Evolutionary conservation across 2,888 invertebrate genomes (phyloP).

Genomic region (Fragum sueziense): DNA sequence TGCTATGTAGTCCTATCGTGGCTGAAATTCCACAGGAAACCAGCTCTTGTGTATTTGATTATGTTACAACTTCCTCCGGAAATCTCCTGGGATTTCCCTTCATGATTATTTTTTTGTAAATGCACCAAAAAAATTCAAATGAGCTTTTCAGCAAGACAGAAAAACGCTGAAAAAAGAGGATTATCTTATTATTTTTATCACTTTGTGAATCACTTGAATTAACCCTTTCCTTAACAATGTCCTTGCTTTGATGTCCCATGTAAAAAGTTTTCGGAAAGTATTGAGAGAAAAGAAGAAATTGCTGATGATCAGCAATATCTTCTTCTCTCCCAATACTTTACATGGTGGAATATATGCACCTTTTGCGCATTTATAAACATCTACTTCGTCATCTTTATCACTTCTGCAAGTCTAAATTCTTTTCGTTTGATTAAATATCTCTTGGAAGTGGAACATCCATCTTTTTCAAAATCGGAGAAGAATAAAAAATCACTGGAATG

Average conservation of each 20-base stretch:
- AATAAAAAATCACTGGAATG: not conserved
- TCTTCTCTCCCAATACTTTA: no score
- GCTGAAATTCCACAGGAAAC: not conserved
- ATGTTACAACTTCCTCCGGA: not conserved
- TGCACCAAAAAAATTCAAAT: slow-evolving; percentile 1
- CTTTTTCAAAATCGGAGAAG: not conserved
- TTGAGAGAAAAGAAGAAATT: no score
- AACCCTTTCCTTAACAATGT: no score
- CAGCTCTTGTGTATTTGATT: not conserved
- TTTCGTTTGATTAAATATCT: no score
- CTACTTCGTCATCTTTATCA: no score
- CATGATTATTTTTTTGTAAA: slow-evolving; percentile 7
- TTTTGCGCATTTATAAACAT: no score
- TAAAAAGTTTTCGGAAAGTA: no score
- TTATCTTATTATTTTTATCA: slow-evolving; percentile 12
- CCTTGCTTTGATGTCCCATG: no score
- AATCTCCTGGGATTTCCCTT: not conserved
- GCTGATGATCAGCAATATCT: no score
- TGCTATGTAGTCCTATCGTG: not conserved
- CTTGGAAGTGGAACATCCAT: slow-evolving; percentile 3
- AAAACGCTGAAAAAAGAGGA: not conserved
- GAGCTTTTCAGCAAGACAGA: not conserved
- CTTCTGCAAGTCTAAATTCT: no score
- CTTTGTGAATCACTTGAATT: not conserved
- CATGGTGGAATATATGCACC: no score